phyloP scores from a whole-genome alignment of 2,797 vertebrate species.

The Alcedo quadribrachys region DNA sequence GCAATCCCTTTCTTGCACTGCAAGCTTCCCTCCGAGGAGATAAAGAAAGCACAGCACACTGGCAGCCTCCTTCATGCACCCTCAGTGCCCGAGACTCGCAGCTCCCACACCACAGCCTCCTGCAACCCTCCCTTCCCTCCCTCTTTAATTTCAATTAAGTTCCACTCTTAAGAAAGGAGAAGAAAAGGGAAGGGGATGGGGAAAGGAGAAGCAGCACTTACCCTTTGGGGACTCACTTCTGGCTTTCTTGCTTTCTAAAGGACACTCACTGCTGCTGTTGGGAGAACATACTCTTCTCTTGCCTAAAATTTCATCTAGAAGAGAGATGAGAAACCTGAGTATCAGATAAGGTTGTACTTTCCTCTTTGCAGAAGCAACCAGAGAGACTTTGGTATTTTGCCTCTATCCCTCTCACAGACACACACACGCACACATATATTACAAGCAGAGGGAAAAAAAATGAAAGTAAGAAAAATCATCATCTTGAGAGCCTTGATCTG shows the following conservation, averaged over 20 bases:
- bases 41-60: slow-evolving; percentile 8
- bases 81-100: neutral
- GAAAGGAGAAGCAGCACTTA: slow-evolving; percentile 74
- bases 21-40: slow-evolving; percentile 7
- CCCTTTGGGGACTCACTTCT: slow-evolving; percentile 95
- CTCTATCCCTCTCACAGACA: neutral
- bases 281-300: slow-evolving; percentile 94
- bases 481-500: slow-evolving; percentile 49
- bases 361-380: slow-evolving; percentile 30
- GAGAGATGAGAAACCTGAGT: slow-evolving; percentile 36
- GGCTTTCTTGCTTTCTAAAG: slow-evolving; percentile 93
- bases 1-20: neutral
- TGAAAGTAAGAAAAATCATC: slow-evolving; percentile 49
- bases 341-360: slow-evolving; percentile 48
- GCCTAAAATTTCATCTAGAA: slow-evolving; percentile 92
- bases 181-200: slow-evolving; percentile 38
- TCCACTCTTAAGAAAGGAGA: slow-evolving; percentile 35
- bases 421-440: neutral
- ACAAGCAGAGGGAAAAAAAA: neutral
- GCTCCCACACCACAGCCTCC: slow-evolving; percentile 21
- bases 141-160: slow-evolving; percentile 44
- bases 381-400: slow-evolving; percentile 53
- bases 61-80: slow-evolving; percentile 23
- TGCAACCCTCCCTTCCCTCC: neutral
- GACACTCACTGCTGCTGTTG: slow-evolving; percentile 92